A percentile compares a stretch with the other conserved stretches of the same genome.
Evolutionary conservation across 30 jellyfish, hydroid and myxozoan species (phyloP).

Genomic region (Sanderia malayensis): DNA sequence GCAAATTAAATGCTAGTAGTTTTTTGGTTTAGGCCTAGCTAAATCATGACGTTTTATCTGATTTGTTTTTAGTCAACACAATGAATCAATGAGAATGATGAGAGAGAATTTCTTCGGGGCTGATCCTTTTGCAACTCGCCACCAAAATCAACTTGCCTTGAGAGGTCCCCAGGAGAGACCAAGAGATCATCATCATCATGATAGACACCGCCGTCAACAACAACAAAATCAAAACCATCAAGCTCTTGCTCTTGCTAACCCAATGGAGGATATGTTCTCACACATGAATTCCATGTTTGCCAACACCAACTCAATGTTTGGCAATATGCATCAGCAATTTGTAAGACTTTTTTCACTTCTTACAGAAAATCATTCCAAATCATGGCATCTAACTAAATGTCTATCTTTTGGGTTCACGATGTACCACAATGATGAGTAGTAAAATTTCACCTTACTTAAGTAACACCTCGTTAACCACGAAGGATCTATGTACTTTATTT

Average conservation of each 20-base stretch:
- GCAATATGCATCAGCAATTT: slow-evolving; percentile 56
- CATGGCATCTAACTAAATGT: too few relatives aligned
- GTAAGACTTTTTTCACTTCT: too few relatives aligned
- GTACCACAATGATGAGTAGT: too few relatives aligned
- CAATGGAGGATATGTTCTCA: slow-evolving; percentile 43
- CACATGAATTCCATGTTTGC: slow-evolving; percentile 63
- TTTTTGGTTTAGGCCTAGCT: too few relatives aligned
- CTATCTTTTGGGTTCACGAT: too few relatives aligned
- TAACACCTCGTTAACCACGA: too few relatives aligned
- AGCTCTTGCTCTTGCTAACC: too few relatives aligned
- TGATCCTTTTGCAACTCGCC: background rate
- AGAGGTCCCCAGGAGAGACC: background rate
- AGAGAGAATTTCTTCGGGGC: background rate
- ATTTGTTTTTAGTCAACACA: background rate
- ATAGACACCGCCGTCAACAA: slow-evolving; percentile 4
- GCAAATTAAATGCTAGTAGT: too few relatives aligned
- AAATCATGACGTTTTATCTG: too few relatives aligned
- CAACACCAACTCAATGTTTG: slow-evolving; percentile 56
- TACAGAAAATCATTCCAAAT: too few relatives aligned
- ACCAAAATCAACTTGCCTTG: background rate
- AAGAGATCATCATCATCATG: background rate
- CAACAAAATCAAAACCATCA: slow-evolving; percentile 19
- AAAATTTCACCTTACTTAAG: too few relatives aligned
- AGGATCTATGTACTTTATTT: too few relatives aligned
- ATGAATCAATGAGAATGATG: slow-evolving; percentile 1